Conservation (phyloP, 2,797 vertebrate genomes). For the Arnoldichthys spilopterus region DNA sequence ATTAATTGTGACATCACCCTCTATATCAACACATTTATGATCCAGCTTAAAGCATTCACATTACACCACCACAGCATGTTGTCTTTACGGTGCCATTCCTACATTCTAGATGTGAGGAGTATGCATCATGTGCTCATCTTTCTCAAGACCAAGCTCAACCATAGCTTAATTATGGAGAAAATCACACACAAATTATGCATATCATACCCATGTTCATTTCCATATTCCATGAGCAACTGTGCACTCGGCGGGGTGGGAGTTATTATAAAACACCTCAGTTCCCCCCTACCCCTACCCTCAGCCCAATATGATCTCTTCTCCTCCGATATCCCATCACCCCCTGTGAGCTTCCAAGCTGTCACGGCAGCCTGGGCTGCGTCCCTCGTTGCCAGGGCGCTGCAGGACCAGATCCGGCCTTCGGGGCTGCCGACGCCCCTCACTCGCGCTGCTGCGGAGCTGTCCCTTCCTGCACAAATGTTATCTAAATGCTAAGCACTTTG, state of each 20-base stretch:
- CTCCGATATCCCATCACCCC: conserved; percentile 77
- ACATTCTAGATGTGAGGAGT: neutral
- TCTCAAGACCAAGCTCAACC: neutral
- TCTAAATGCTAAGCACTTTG: conserved; percentile 73
- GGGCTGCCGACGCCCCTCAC: conserved; percentile 69
- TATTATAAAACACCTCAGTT: conserved; percentile 50
- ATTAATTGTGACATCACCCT: neutral
- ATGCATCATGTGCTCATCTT: neutral
- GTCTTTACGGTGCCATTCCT: neutral
- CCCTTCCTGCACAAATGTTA: conserved; percentile 70
- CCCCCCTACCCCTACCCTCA: conserved; percentile 60
- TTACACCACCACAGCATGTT: neutral
- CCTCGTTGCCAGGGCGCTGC: conserved; percentile 78
- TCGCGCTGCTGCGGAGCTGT: conserved; percentile 73
- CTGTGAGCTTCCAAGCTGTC: conserved; percentile 82
- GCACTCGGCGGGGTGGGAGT: conserved; percentile 44
- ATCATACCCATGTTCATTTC: conserved; percentile 31
- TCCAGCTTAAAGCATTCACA: conserved; percentile 42
- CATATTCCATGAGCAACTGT: conserved; percentile 50
- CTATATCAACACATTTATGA: conserved; percentile 47
- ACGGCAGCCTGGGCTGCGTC: conserved; percentile 71
- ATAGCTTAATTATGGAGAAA: neutral
- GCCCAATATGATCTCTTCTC: conserved; percentile 58
- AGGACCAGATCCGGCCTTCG: conserved; percentile 79
- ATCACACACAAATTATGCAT: conserved; percentile 42